These are phyloP conservation scores for Sinocyclocheilus anophthalmus DNA, from an alignment of 2,113 vertebrate genomes.

Conservation along the genomic window DNA sequence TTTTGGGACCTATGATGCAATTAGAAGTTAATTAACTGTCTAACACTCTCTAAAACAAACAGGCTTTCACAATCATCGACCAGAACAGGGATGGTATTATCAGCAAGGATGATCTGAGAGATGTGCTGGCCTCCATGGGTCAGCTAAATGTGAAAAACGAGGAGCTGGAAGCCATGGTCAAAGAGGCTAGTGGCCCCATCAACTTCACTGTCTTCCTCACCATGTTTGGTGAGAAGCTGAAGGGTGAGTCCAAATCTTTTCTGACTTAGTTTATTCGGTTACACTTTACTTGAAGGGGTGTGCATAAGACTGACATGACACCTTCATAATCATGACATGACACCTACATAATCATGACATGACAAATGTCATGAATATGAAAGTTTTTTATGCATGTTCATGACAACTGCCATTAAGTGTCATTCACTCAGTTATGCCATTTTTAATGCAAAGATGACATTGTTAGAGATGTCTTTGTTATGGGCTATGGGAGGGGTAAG, in stretches of 20 bases:
- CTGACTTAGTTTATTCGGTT: background rate
- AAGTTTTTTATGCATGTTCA: too few species aligned
- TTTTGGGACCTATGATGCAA: too few species aligned
- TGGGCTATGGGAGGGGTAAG: too few species aligned
- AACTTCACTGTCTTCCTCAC: slow-evolving; percentile 94
- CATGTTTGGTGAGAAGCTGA: slow-evolving; percentile 96
- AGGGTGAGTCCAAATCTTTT: slow-evolving; percentile 73
- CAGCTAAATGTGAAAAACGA: slow-evolving; percentile 91
- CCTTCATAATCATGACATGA: too few species aligned
- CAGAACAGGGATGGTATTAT: slow-evolving; percentile 95
- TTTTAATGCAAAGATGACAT: too few species aligned
- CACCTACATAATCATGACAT: too few species aligned
- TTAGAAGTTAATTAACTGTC: background rate
- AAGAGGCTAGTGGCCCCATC: slow-evolving; percentile 91
- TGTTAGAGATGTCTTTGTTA: too few species aligned
- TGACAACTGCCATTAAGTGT: too few species aligned
- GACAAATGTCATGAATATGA: too few species aligned
- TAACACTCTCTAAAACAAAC: slow-evolving; percentile 14
- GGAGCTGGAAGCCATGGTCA: slow-evolving; percentile 90
- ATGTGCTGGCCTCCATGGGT: slow-evolving; percentile 89
- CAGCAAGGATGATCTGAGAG: slow-evolving; percentile 88
- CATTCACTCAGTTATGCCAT: too few species aligned
- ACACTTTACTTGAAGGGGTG: too few species aligned
- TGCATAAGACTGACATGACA: too few species aligned
- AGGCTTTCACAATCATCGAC: slow-evolving; percentile 95